A percentile compares a stretch with the other conserved stretches of the same genome.
These are phyloP conservation scores for Mus spretus DNA, from an alignment of 2,797 vertebrate species.

Conservation along the genomic window DNA sequence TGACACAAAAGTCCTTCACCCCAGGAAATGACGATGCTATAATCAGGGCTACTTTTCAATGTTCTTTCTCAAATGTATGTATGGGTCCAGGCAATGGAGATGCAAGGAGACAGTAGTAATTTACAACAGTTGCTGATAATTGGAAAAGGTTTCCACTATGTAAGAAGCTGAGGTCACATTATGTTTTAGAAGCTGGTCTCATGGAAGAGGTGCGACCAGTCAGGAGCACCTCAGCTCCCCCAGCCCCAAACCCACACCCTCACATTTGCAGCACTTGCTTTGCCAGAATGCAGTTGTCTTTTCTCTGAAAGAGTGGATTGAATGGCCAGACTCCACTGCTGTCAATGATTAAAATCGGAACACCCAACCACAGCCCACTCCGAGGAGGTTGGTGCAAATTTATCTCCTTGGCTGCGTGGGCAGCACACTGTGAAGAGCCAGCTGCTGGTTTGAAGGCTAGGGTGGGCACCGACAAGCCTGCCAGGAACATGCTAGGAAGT, in stretches of 20 bases:
- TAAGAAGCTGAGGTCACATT: slow-evolving; percentile 15
- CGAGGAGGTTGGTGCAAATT: slow-evolving; percentile 66
- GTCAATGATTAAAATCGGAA: slow-evolving; percentile 71
- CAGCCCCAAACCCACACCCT: not conserved
- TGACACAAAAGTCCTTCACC: not conserved
- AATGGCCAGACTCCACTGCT: slow-evolving; percentile 67
- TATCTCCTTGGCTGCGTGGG: slow-evolving; percentile 70
- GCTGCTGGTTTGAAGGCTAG: slow-evolving; percentile 56
- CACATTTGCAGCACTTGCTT: not conserved
- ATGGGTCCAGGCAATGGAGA: slow-evolving; percentile 5
- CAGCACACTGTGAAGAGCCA: slow-evolving; percentile 60
- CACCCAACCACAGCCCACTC: slow-evolving; percentile 66
- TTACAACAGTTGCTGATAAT: slow-evolving; percentile 5
- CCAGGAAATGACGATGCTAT: not conserved
- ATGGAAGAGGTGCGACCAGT: slow-evolving; percentile 30
- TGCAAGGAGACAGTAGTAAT: not conserved
- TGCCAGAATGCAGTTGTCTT: slow-evolving; percentile 36
- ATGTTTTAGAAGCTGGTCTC: slow-evolving; percentile 44
- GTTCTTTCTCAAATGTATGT: not conserved
- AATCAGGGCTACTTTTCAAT: slow-evolving; percentile 37
- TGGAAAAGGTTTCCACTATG: slow-evolving; percentile 24
- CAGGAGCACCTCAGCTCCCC: not conserved
- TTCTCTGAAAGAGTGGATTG: slow-evolving; percentile 55
- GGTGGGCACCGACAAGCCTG: slow-evolving; percentile 10
- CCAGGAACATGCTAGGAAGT: not conserved